Evolutionary conservation across 2,797 vertebrate species (phyloP), one percentile per base, ranked within the genome.

Genomic region (Lagocephalus sceleratus): DNA sequence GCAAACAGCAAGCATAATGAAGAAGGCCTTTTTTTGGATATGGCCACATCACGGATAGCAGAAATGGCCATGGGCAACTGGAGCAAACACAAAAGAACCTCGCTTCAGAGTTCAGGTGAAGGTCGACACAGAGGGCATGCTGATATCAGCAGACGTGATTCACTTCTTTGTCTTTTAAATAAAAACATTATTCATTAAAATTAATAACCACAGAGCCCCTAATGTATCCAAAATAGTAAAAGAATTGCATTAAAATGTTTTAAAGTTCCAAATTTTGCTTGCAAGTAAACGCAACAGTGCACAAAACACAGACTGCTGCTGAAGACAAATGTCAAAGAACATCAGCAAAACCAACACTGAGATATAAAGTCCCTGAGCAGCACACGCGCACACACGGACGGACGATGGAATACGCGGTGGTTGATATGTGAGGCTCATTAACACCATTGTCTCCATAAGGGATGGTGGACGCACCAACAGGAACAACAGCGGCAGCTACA

Each of bases 351-450:
- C 10, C n/a, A 20, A 60, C 52, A 35, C 29, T 12, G 46, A 66
- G 49, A 66, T 67, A 45, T 49, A 58, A 61, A 56, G 39, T 47
- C n/a, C 2, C 45, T 38, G 41, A 57, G 47, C 16, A 32, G n/a
- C 35, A 12, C 25, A 53, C 42, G 52, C 48, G 41, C 62, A 41
- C 42, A 43, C 54, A 44, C 65, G 54, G 29, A 52, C 35, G 26
- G 8, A 68, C 56, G 61, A 54, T 44, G 59, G 47, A 53, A 51
- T 52, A 66, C 58, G 44, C 38, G 11, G 50, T 42, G 58, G 45
- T 63, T 78, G 75, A 76, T 76, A 2, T 74, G 77, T 78, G 68
- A 70, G 77, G 50, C 75, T 80, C 75, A 78, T 83, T 78, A 80
- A 76, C 75, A 76, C 59, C 59, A 67, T 71, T 71, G 73, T 78